Evolutionary conservation across 1,140 invertebrate genomes (phyloP), one percentile per base, ranked within the genome.

Genomic region (Stenopsyche tienmushanensis): DNA sequence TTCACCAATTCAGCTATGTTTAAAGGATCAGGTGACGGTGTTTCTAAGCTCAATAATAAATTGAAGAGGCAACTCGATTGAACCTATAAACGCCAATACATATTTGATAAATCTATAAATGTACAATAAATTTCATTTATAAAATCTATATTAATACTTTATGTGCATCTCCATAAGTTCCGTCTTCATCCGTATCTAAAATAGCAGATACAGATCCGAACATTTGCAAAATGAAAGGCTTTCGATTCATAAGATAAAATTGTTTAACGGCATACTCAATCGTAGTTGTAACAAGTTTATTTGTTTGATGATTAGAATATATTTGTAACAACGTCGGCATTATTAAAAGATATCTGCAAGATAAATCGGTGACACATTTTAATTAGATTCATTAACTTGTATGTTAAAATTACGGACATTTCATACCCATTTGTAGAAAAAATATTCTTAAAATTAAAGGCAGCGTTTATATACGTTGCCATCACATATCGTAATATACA

Each of bases 211-310:
- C 91, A 47, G 94, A 96, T 3, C 97, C 97, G 82, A 99, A 99
- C 94, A 99, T 97, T 85, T 99, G 93, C 18, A 99, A 82, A 66
- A 99, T 94, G 73, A 99, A 99, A 1, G 97, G 97, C 75, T 99
- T 99, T 62, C 97, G 85, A 74, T 99, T 98, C 76, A 99, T 88
- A 49, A 99, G 84, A 78, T 99, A 99, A 78, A 99, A 98, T 76
- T 99, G 97, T 74, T 98, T 97, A 3, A 97, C 96, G 0, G 95
- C 92, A 77, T 98, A 99, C 76, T 99, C 96, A 49, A 99, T 93
- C 0, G 96, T 96, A 0, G 92, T 90, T 0, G 92, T 96, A 0
- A 99, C 90, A 15, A 99, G 77, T 75, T 89, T 91, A 78, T 99
- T 99, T 0, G 95, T 97, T 81, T 98, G 96, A 78, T 99, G 95